Evolutionary conservation across 2,888 invertebrate genomes (phyloP), one percentile per base, ranked within the genome.

Genomic region (Hermaeophaga mercurialis): DNA sequence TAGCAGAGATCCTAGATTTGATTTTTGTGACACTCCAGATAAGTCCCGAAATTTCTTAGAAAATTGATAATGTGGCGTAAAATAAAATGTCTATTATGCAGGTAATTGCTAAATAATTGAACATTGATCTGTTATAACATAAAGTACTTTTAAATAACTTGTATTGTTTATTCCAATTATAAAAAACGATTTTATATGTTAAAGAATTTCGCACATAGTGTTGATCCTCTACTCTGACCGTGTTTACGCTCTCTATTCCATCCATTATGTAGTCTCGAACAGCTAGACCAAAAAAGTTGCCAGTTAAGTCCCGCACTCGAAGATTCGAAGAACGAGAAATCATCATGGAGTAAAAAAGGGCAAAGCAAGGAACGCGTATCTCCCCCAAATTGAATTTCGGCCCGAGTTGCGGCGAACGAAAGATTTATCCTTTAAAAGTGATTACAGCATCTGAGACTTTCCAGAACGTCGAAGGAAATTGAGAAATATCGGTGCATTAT

Each of bases 361-460:
- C 17, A 15, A 22, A 41, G 41, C 9, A 31, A 50, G 31, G 19
- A 43, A 26, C 33, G 39, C 38, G 53, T 43, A 38, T 47, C 53
- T 54, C 43, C 54, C 55, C 57, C 39, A 56, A 65, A 66, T 66
- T 66, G 61, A 64, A 64, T 62, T 64, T 62, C 58, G 61, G 60
- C 52, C 24, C 24, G 34, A 46, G 34, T 48, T 55, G 62, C 58
- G 54, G 58, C 57, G 58, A 52, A 52, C 52, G 58, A 54, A 47
- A 66, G 66, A 67, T 69, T 69, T 67, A 67, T 67, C 60, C 59
- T 44, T 59, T 62, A 63, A 60, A 61, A 61, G 64, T 62, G 64
- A 66, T 67, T 66, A 66, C 65, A 57, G 60, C 52, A 57, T 58
- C 55, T 39, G 61, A 64, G 63, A 61, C 54, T 62, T 65, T 58